phyloP scores from a whole-genome alignment of 2,888 invertebrate species.

The Frankliniella fusca region DNA sequence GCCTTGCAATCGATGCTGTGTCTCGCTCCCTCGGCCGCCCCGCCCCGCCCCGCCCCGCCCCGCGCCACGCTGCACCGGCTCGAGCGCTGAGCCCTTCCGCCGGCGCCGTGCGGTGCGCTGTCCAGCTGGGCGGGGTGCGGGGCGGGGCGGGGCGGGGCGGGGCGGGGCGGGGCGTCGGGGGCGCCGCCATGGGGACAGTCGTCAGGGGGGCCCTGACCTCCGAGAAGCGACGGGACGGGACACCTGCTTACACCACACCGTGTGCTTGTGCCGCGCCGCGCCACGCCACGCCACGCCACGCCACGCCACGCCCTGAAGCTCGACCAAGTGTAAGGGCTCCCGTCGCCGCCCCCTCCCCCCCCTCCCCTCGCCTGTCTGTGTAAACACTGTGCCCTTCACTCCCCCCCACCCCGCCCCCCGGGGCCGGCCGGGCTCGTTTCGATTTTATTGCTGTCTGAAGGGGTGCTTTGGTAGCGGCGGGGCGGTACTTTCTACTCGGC shows the following conservation, averaged over 20 bases:
- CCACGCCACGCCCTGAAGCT: too few species aligned
- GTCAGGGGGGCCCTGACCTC: neutral
- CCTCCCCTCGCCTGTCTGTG: neutral
- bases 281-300: too few species aligned
- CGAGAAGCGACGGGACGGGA: neutral
- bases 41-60: neutral
- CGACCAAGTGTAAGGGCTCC: too few species aligned
- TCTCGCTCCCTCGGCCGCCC: neutral
- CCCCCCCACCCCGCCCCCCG: too few species aligned
- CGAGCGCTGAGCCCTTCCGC: neutral
- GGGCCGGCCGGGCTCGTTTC: too few species aligned
- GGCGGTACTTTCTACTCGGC: too few species aligned
- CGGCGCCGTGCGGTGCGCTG: neutral
- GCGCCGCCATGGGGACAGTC: neutral
- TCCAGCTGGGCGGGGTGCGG: too few species aligned
- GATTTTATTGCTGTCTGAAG: too few species aligned
- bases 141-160: neutral
- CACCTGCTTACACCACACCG: neutral
- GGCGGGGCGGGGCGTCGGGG: neutral
- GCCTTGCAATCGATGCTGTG: neutral
- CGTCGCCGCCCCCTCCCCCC: neutral
- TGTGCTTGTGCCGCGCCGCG: too few species aligned
- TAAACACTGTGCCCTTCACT: too few species aligned
- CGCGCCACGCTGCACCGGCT: neutral
- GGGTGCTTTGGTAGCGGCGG: too few species aligned